Conservation (phyloP, 2,888 invertebrate species). For the Platycnemis pennipes region DNA sequence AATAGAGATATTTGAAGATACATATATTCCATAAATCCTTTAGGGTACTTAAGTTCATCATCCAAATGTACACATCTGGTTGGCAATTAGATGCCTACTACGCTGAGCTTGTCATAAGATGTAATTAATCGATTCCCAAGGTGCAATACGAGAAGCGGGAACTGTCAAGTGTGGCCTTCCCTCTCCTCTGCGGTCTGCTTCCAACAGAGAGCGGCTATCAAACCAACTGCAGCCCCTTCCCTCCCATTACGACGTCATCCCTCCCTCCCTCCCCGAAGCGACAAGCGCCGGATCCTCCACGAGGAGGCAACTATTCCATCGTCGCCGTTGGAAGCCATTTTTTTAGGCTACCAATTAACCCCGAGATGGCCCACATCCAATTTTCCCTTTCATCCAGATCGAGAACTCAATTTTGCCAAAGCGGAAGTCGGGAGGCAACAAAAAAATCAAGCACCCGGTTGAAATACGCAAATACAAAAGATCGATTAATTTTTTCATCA, state of each 20-base stretch:
- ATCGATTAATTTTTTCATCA: background rate
- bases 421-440: background rate
- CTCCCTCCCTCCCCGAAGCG: background rate
- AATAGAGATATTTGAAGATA: no score
- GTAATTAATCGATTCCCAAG: no score
- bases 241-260: background rate
- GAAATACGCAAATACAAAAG: background rate
- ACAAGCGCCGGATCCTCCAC: background rate
- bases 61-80: no score
- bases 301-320: constrained; percentile 26
- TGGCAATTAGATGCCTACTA: no score
- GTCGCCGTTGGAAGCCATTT: background rate
- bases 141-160: no score
- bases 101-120: no score
- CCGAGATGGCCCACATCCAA: constrained; percentile 21
- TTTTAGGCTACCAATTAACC: constrained; percentile 27
- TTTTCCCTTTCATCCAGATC: constrained; percentile 35
- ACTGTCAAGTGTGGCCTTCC: no score
- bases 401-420: constrained; percentile 1
- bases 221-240: background rate
- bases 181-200: background rate
- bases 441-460: background rate
- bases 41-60: no score
- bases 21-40: no score
- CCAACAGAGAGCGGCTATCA: background rate